Percentiles rank a stretch among this genome's conserved stretches.
These are phyloP conservation scores for Macrotis lagotis DNA, from an alignment of 2,113 vertebrate species.

Conservation along the genomic window DNA sequence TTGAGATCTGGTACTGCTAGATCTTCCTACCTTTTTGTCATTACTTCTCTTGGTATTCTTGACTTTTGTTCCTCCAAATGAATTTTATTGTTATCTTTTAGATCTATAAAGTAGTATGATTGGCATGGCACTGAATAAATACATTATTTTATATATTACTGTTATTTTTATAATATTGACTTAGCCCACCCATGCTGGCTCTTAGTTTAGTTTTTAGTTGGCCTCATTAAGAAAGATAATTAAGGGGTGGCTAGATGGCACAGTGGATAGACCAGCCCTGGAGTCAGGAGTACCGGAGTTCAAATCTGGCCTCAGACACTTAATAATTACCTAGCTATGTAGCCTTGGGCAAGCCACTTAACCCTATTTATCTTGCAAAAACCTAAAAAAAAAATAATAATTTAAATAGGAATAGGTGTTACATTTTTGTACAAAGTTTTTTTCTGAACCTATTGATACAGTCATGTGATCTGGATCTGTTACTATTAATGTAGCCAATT, in stretches of 20 bases:
- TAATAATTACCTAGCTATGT: no score
- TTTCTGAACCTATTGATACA: background rate
- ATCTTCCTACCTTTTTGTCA: background rate
- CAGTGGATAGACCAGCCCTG: no score
- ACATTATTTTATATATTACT: background rate
- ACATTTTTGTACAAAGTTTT: background rate
- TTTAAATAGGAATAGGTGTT: background rate
- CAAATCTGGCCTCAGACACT: no score
- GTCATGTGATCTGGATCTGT: background rate
- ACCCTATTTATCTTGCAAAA: no score
- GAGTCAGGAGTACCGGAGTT: no score
- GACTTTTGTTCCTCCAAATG: background rate
- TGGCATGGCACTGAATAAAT: background rate
- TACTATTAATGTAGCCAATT: background rate
- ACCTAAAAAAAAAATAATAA: no score
- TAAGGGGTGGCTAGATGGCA: no score
- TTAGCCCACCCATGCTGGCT: background rate
- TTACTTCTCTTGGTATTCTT: background rate
- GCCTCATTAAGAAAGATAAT: no score
- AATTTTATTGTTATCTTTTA: background rate
- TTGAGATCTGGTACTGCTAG: background rate
- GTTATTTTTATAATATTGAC: background rate
- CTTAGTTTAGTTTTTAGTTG: no score
- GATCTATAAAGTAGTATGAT: background rate
- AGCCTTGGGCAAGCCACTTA: no score